Conservation (phyloP, 2,113 vertebrate species). For the Carettochelys insculpta region DNA sequence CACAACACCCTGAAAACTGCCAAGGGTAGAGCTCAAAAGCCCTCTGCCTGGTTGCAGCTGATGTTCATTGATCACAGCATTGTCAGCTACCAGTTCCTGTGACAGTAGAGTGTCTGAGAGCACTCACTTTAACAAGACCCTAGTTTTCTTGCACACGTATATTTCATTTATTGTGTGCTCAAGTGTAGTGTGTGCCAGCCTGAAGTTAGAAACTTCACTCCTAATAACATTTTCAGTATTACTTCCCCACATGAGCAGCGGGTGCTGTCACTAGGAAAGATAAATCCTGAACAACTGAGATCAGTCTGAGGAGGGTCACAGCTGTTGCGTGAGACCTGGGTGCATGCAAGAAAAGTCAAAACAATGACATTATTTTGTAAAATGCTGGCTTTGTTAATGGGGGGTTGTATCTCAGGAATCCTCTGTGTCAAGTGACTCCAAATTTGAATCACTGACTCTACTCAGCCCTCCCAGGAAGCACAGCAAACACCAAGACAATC, state of each 20-base stretch:
- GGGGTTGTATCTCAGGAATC: accelerated
- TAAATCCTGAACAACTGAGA: neutral
- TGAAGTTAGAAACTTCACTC: neutral
- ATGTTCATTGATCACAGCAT: neutral
- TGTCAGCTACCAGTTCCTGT: neutral
- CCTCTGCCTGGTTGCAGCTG: neutral
- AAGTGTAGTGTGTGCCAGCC: neutral
- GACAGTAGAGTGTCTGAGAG: neutral
- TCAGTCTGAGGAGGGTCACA: accelerated
- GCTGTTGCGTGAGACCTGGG: accelerated
- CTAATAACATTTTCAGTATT: neutral
- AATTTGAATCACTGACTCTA: accelerated
- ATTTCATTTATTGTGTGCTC: neutral
- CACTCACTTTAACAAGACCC: neutral
- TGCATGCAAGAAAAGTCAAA: neutral
- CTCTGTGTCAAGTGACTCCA: accelerated
- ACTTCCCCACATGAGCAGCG: neutral
- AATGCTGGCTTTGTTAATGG: neutral
- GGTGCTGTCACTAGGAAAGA: neutral
- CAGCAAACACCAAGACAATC: neutral
- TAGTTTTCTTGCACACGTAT: neutral
- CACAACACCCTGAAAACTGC: neutral
- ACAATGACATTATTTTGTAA: neutral
- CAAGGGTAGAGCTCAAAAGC: neutral
- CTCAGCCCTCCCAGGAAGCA: neutral